Conservation (phyloP, 2,113 vertebrate genomes). For the Andinoacara biseriatus region DNA sequence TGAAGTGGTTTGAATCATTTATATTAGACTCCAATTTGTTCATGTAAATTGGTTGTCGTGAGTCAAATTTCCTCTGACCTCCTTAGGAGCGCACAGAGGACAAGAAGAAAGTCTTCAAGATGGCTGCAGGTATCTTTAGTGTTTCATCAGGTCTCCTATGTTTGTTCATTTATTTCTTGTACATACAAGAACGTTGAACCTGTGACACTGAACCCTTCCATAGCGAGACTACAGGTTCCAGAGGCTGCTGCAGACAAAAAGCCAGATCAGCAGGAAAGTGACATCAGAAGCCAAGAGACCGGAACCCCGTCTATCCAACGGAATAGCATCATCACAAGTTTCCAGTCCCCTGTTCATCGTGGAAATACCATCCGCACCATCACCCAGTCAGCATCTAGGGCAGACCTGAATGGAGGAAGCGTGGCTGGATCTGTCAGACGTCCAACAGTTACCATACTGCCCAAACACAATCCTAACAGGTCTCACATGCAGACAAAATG, state of each 20-base stretch:
- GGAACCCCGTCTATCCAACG: conserved; percentile 78
- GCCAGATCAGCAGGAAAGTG: conserved; percentile 80
- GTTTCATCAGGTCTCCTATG: not conserved
- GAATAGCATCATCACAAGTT: conserved; percentile 82
- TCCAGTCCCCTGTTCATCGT: conserved; percentile 77
- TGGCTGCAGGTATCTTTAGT: conserved; percentile 85
- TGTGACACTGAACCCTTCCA: not conserved
- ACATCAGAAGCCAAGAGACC: conserved; percentile 82
- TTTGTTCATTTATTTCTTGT: not conserved
- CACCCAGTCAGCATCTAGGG: conserved; percentile 78
- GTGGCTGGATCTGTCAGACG: conserved; percentile 57
- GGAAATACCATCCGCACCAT: conserved; percentile 84
- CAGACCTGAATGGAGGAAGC: conserved; percentile 64
- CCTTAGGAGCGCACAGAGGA: conserved; percentile 91
- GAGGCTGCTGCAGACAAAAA: conserved; percentile 81
- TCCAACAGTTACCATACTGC: conserved; percentile 69
- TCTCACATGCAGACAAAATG: conserved; percentile 39
- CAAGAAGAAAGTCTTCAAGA: conserved; percentile 93
- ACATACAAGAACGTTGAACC: not conserved
- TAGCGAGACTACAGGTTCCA: conserved; percentile 86
- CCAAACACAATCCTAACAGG: conserved; percentile 81
- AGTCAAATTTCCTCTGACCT: not conserved
- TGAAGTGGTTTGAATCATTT: too few species aligned
- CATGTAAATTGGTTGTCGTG: not conserved
- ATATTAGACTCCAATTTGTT: conserved; percentile 56